Evolutionary conservation across 2,113 vertebrate species (phyloP), one percentile per base, ranked within the genome.

Genomic region (Noturus placidus): DNA sequence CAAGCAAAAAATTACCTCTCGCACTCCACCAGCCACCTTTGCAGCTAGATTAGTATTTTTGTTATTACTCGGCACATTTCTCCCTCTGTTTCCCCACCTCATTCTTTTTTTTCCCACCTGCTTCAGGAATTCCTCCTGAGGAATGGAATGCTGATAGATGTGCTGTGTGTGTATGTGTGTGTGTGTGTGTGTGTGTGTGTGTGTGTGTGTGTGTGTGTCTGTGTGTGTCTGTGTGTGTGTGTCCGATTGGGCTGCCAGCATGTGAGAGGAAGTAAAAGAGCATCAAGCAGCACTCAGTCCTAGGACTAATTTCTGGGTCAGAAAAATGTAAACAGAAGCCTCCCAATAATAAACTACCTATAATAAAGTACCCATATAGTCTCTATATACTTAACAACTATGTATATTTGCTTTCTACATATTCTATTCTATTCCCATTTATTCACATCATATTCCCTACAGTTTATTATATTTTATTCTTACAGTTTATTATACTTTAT

Each of bases 1-100:
- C 94, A 95, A 95, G 94, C 93, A 93, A 78, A 93, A 93, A 93
- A 93, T 93, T 92, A 92, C 91, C 91, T 89, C 86, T 85, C 50
- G 87, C 67, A 93, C 92, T 86, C 93, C 91, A 88, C 82, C 90
- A 88, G 90, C 91, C 89, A 91, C 14, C 25, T 93, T 89, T 90
- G 88, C 82, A 35, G 90, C 89, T 93, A 89, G 93, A 92, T 92
- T 94, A 93, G 90, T 89, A 89, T 91, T 94, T 94, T 42, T 70
- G 90, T 88, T 93, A 91, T 94, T 93, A 90, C 92, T 92, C 92
- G 25, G 91, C 89, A 80, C 84, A 89, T 93, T 92, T 91, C 42
- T 87, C 14, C 46, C 25, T 87, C 17, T 52, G 35, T 72, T 84
- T 87, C 82, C 59, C 22, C 46, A 17, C 25, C 83, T 85, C 30